Evolutionary conservation across 2,888 invertebrate genomes (phyloP), one percentile per base, ranked within the genome.

Genomic region (Torymus aiolomorphi): DNA sequence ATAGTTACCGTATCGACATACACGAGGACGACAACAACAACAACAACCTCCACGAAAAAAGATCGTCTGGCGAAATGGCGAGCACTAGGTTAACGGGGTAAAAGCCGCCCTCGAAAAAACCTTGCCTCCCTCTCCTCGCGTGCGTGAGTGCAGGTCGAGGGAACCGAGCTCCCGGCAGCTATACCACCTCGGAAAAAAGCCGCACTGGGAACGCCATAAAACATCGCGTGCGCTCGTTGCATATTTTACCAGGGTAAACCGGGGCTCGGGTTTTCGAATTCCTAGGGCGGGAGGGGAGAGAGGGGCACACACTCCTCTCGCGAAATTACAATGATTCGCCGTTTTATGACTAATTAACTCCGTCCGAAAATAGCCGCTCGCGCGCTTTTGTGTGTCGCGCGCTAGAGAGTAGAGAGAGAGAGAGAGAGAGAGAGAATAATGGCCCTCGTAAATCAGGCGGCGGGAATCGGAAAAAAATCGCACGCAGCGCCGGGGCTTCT

Each of bases 271-370:
- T 42, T 42, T 42, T 42, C 42, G 42, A 42, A 42, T 42, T 42
- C 42, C 42, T 42, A 8, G 42, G 42, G 42, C 42, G 42, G 8
- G 42, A 20, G 8, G 31, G 3, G 5, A 31, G 5, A 31, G 31
- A 3, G 24, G 42, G 42, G 42, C 42, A 8, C 5, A 5, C 56
- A 12, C 24, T 54, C 54, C 18, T 59, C 5, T 4, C 42, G 13
- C 5, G 11, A 1, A 73, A 76, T 67, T 69, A 52, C 59, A 76
- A 63, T 67, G 67, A 74, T 74, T 66, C 74, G 57, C 31, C 52
- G 18, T 61, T 67, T 75, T 75, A 75, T 61, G 76, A 62, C 76
- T 76, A 76, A 76, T 69, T 69, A 76, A 76, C 52, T 62, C 69
- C 49, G 4, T 67, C 62, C 69, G 42, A 76, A 69, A 76, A 76